A percentile compares a stretch with the other conserved stretches of the same genome.
These are phyloP conservation scores for Peromyscus melanophrys DNA, from an alignment of 2,797 vertebrate species.

Conservation along the genomic window DNA sequence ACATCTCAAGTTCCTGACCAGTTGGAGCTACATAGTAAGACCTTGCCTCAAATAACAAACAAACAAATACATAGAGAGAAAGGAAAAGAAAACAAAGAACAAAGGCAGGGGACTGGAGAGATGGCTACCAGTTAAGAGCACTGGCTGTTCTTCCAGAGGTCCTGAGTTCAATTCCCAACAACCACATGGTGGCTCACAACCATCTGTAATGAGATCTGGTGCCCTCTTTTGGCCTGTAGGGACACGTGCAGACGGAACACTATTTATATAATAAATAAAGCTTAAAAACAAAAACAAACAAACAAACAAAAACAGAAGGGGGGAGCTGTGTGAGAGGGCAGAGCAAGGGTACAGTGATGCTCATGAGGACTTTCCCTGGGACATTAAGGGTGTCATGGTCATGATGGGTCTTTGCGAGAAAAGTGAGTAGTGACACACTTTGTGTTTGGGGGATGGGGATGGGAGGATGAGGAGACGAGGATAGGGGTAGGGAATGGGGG, in stretches of 20 bases:
- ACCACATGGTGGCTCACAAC: no score
- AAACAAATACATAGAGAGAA: neutral
- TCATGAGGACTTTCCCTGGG: neutral
- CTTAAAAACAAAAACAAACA: no score
- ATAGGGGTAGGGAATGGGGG: no score
- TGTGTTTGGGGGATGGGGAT: neutral
- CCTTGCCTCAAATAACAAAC: neutral
- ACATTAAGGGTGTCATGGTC: no score
- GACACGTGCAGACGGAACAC: no score
- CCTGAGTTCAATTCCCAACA: no score
- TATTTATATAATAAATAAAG: no score
- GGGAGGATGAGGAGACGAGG: no score
- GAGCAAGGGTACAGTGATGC: neutral
- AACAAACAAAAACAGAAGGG: no score
- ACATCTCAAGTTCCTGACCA: neutral
- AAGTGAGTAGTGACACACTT: neutral
- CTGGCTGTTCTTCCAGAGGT: no score
- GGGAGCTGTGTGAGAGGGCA: neutral
- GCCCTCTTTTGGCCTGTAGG: neutral
- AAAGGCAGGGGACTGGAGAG: no score
- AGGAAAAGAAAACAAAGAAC: neutral
- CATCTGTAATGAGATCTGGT: neutral
- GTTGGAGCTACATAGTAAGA: neutral
- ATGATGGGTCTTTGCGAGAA: neutral
- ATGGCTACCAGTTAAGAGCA: no score